phyloP scores from a whole-genome alignment of 2,797 vertebrate genomes.

The Acipenser transmontanus region DNA sequence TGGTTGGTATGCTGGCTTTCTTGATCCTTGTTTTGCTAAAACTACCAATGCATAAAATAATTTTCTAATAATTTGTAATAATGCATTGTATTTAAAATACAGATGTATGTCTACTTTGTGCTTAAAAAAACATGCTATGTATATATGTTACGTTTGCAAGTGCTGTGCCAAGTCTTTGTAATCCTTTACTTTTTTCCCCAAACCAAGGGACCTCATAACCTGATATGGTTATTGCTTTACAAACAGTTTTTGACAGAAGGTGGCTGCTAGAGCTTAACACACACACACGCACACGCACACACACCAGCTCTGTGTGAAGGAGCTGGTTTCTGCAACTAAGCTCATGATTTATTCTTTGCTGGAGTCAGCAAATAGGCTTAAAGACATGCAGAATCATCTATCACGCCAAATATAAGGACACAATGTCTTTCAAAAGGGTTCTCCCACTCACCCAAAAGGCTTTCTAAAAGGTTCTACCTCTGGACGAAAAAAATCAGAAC shows the following conservation, averaged over 20 bases:
- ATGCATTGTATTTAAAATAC: constrained; percentile 68
- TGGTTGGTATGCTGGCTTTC: constrained; percentile 72
- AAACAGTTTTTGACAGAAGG: constrained; percentile 76
- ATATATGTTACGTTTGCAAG: constrained; percentile 77
- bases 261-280: constrained; percentile 80
- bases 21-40: constrained; percentile 49
- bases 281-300: constrained; percentile 39
- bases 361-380: constrained; percentile 89
- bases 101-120: constrained; percentile 76
- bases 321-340: constrained; percentile 82
- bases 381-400: constrained; percentile 85
- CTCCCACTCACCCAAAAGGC: constrained; percentile 95
- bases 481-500: constrained; percentile 89
- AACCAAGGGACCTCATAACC: constrained; percentile 84
- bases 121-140: constrained; percentile 82
- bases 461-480: constrained; percentile 99
- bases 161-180: constrained; percentile 82
- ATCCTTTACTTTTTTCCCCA: constrained; percentile 64
- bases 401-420: constrained; percentile 96
- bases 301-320: constrained; percentile 70
- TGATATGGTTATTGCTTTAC: constrained; percentile 84
- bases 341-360: constrained; percentile 85
- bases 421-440: constrained; percentile 88
- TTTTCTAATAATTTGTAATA: constrained; percentile 64
- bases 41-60: constrained; percentile 41